phyloP scores from a whole-genome alignment of 2,888 invertebrate genomes.

The Dynastes tityus region DNA sequence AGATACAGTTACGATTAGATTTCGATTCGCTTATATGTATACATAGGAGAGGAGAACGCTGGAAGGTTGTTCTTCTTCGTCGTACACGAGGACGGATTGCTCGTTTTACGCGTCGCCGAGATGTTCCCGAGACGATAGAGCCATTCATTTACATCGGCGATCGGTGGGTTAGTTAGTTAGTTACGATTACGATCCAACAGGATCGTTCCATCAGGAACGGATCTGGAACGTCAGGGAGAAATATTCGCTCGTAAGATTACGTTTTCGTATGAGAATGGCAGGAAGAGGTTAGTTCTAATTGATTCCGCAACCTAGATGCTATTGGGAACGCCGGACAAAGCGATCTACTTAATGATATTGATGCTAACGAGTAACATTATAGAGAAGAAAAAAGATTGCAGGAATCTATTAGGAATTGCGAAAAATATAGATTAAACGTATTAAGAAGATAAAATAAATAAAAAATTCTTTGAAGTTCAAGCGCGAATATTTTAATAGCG shows the following conservation, averaged over 20 bases:
- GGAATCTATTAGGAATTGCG: too few species aligned
- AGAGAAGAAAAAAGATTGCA: too few species aligned
- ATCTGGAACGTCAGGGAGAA: conserved; percentile 3
- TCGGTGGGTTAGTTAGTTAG: conserved; percentile 21
- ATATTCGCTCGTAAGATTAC: conserved; percentile 9
- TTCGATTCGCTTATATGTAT: conserved; percentile 53
- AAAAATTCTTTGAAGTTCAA: too few species aligned
- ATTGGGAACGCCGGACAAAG: neutral
- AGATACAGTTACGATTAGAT: conserved; percentile 48
- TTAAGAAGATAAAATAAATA: too few species aligned
- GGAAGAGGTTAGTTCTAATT: conserved; percentile 20
- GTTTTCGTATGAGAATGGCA: conserved; percentile 21
- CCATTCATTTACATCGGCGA: conserved; percentile 47
- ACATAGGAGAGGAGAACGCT: conserved; percentile 21
- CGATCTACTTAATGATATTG: neutral
- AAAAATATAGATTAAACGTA: too few species aligned
- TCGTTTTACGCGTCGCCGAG: neutral
- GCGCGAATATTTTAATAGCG: too few species aligned
- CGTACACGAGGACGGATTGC: conserved; percentile 34
- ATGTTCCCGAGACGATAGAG: conserved; percentile 19
- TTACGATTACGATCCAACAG: neutral
- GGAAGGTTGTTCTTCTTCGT: neutral
- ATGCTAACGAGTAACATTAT: neutral
- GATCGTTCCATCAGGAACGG: neutral
- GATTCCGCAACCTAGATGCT: conserved; percentile 19